These are phyloP conservation scores for rat (Rattus norvegicus) DNA, from an alignment of 2,113 vertebrate species.

Conservation along the genomic window DNA sequence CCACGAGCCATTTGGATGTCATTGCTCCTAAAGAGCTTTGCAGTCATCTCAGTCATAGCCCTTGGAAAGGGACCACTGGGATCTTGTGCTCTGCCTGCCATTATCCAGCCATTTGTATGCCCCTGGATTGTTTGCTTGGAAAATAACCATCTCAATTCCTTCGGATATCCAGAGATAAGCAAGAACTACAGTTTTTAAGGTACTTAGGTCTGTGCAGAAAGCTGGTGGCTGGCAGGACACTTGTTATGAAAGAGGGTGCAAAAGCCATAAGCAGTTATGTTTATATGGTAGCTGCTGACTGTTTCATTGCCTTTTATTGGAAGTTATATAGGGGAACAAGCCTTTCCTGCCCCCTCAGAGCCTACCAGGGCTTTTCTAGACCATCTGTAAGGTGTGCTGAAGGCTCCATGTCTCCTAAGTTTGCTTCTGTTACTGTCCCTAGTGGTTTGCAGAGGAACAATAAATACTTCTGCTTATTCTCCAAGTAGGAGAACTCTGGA, in stretches of 20 bases:
- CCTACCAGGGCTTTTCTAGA: background rate
- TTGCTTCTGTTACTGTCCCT: background rate
- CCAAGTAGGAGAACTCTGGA: background rate
- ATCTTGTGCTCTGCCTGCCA: background rate
- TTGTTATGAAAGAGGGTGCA: background rate
- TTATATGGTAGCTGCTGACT: constrained; percentile 53
- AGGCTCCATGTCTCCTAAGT: background rate
- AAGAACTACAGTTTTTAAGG: background rate
- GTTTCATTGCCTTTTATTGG: constrained; percentile 45
- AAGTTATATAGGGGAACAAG: constrained; percentile 4
- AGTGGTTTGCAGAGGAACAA: background rate
- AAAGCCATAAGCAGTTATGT: background rate
- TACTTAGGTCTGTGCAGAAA: background rate
- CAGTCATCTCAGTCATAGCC: background rate
- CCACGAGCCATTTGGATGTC: background rate
- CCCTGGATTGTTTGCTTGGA: background rate
- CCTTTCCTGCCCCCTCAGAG: background rate
- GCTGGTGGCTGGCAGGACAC: background rate
- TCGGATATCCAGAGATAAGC: background rate
- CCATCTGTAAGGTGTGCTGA: background rate
- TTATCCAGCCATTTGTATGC: too few species aligned
- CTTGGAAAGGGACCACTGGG: background rate
- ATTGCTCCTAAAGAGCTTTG: background rate
- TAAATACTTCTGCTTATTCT: background rate
- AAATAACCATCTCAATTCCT: background rate